These are phyloP conservation scores for Tinea pellionella DNA, from an alignment of 2,888 invertebrate genomes.

Conservation along the genomic window DNA sequence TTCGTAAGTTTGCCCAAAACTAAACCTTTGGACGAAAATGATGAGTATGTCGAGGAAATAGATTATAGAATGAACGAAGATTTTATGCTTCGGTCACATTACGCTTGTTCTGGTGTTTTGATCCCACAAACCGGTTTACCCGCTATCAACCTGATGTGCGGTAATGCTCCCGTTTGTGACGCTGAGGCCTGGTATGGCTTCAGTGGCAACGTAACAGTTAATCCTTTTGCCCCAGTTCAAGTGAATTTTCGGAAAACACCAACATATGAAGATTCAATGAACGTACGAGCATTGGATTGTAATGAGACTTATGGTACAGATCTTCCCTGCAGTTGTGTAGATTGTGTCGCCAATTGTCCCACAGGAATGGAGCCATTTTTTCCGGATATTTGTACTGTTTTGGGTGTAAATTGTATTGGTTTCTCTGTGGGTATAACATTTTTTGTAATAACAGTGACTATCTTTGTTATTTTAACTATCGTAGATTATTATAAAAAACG, in stretches of 20 bases:
- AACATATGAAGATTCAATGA: constrained; percentile 50
- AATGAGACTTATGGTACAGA: constrained; percentile 66
- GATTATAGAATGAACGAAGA: constrained; percentile 65
- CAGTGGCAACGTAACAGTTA: constrained; percentile 67
- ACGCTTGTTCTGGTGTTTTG: constrained; percentile 83
- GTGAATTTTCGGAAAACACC: constrained; percentile 67
- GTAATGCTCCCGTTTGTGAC: constrained; percentile 74
- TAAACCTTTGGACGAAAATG: not conserved
- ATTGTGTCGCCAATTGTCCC: constrained; percentile 76
- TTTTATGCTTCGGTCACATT: constrained; percentile 74
- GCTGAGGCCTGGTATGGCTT: constrained; percentile 73
- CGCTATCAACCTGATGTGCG: constrained; percentile 85
- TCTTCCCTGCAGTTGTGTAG: constrained; percentile 81
- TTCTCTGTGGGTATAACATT: constrained; percentile 72
- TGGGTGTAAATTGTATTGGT: constrained; percentile 72
- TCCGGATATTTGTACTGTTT: constrained; percentile 63
- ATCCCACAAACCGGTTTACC: constrained; percentile 80
- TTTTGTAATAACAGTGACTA: constrained; percentile 44
- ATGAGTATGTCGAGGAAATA: constrained; percentile 55
- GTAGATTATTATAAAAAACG: constrained; percentile 24
- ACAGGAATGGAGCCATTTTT: constrained; percentile 45
- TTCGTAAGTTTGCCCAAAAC: constrained; percentile 32
- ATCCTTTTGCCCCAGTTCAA: constrained; percentile 72
- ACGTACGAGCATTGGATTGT: constrained; percentile 62
- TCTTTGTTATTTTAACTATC: constrained; percentile 38